Evolutionary conservation across 2,888 invertebrate genomes (phyloP).

Genomic region (Caenorhabditis sulstoni): DNA sequence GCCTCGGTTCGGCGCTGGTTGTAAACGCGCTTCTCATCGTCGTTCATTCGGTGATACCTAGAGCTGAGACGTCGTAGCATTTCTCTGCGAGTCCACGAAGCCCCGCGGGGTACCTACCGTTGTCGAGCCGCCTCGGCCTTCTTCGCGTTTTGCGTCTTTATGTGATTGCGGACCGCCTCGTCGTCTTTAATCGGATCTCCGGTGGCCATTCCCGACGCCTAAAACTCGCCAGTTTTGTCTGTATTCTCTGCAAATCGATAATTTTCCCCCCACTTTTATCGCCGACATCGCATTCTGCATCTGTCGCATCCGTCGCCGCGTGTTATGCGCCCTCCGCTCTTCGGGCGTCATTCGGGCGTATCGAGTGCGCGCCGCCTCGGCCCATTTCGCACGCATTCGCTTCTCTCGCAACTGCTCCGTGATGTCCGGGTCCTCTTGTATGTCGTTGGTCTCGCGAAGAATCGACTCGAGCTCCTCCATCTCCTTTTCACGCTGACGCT

Average conservation of each 20-base stretch:
- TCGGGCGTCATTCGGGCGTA: constrained; percentile 73
- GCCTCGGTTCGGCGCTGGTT: constrained; percentile 79
- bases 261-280: constrained; percentile 62
- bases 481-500: constrained; percentile 79
- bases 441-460: constrained; percentile 77
- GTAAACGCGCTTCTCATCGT: constrained; percentile 78
- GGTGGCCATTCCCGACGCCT: constrained; percentile 61
- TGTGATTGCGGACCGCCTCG: constrained; percentile 73
- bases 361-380: constrained; percentile 78
- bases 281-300: constrained; percentile 72
- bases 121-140: constrained; percentile 79
- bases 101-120: constrained; percentile 38
- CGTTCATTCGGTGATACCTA: constrained; percentile 72
- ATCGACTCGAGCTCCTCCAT: constrained; percentile 78
- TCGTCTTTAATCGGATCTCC: constrained; percentile 74
- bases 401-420: constrained; percentile 79
- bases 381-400: constrained; percentile 79
- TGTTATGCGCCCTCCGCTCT: constrained; percentile 77
- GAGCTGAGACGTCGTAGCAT: constrained; percentile 9
- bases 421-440: constrained; percentile 79
- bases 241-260: background rate
- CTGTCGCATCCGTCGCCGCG: constrained; percentile 76
- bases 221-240: constrained; percentile 49
- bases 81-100: background rate
- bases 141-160: constrained; percentile 78